Percentiles rank a stretch among this genome's conserved stretches.
These are phyloP conservation scores for Leptopilina myrica DNA, from an alignment of 2,888 invertebrate genomes.

Conservation along the genomic window DNA sequence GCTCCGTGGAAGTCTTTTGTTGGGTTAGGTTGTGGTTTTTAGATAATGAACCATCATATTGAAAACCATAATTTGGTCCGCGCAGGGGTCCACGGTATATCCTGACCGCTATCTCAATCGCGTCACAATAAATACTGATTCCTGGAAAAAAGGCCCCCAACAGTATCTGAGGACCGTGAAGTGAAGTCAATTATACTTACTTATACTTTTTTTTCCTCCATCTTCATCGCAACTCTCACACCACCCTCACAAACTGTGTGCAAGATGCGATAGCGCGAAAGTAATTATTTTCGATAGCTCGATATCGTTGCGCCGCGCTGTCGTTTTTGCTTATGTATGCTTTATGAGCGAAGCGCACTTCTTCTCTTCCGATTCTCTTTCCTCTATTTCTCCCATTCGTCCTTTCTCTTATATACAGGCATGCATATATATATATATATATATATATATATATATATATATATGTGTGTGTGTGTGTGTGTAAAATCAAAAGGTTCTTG, in stretches of 20 bases:
- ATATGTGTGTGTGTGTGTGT: too few species aligned
- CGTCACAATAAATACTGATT: slow-evolving; percentile 77
- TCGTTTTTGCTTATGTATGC: slow-evolving; percentile 65
- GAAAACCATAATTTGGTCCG: slow-evolving; percentile 74
- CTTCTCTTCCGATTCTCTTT: slow-evolving; percentile 38
- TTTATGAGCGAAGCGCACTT: slow-evolving; percentile 59
- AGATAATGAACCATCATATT: slow-evolving; percentile 73
- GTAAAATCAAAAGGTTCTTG: slow-evolving; percentile 46
- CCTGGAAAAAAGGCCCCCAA: slow-evolving; percentile 71
- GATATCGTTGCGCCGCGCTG: slow-evolving; percentile 58
- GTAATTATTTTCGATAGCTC: slow-evolving; percentile 72
- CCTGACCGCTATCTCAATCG: slow-evolving; percentile 71
- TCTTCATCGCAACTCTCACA: slow-evolving; percentile 44
- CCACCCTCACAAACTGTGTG: slow-evolving; percentile 51
- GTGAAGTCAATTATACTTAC: slow-evolving; percentile 72
- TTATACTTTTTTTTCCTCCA: slow-evolving; percentile 64
- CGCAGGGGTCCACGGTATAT: slow-evolving; percentile 59
- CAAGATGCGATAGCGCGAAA: slow-evolving; percentile 66
- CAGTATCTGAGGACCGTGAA: slow-evolving; percentile 57
- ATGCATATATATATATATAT: too few species aligned
- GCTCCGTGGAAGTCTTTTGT: slow-evolving; percentile 58
- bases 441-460: too few species aligned
- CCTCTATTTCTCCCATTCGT: slow-evolving; percentile 41
- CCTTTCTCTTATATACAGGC: slow-evolving; percentile 28
- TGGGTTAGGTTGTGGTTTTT: slow-evolving; percentile 53